Base-by-base conservation (phyloP, 2,113 vertebrate genomes). In the Bagarius yarrelli region DNA sequence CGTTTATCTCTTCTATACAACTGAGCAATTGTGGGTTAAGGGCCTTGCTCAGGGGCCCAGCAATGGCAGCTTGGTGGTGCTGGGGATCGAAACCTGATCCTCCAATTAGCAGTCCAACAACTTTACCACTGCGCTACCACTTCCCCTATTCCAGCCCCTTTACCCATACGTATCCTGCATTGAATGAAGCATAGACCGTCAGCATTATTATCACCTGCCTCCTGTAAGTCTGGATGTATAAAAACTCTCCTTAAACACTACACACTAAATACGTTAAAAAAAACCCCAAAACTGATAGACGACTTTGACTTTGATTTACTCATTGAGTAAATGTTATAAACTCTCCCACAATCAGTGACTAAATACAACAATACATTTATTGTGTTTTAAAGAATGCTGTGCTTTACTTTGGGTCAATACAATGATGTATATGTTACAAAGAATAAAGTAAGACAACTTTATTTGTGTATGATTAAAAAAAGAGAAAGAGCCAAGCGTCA, bases 401-500 rank as follows among this genome's bases (percentile, higher is more conserved):
- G 3, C 40, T 78, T 66, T 34, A 78, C 52, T 77, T n/a, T n/a
- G 47, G 13, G 18, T 47, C 13, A 61, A 25, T 76, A 40, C 19
- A 19, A 73, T 52, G 32, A 12, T 59, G 34, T 27, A 61, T 30
- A 36, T 72, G 40, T 61, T 72, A 61, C 36, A 72, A 53, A 60
- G 4, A 34, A 73, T 11, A 21, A 23, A 63, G 23, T 47, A 50
- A 64, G 70, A 81, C 72, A 81, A 25, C 55, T 85, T 13, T 63
- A 76, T 52, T 56, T 55, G 16, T 14, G 60, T 16, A 67, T 44
- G 67, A 19, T 59, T 8, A 66, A 53, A 56, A 55, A 47, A 36
- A 84, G 47, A 83, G 52, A 87, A 36, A 19, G 8, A 27, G 30
- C 25, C 90, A 88, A 88, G 90, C 25, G 8, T 16, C 79, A 56